Percentiles rank a stretch among this genome's conserved stretches.
These are phyloP conservation scores for Phenganax stokvisi DNA, from an alignment of 92 coral and sea anemone species.

Conservation along the genomic window DNA sequence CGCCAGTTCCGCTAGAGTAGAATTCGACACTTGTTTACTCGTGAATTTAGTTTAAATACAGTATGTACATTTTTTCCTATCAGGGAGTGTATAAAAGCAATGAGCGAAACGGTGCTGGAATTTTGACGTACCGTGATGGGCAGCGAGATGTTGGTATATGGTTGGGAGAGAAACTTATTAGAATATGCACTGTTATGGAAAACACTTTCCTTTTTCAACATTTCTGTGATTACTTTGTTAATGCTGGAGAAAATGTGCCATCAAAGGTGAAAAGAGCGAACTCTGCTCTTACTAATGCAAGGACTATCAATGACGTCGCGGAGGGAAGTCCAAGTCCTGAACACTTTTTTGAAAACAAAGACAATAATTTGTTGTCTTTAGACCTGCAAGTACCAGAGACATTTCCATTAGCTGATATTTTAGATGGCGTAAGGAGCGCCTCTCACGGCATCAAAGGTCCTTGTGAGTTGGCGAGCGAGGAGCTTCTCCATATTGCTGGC, in stretches of 20 bases:
- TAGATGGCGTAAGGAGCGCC: conserved; percentile 74
- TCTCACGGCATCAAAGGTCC: conserved; percentile 68
- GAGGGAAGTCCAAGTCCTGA: conserved; percentile 41
- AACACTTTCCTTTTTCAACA: conserved; percentile 94
- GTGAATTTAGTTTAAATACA: no score
- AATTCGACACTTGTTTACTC: no score
- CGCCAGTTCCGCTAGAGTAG: no score
- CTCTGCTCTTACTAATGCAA: conserved; percentile 66
- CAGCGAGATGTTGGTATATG: conserved; percentile 89
- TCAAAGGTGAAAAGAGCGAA: conserved; percentile 82
- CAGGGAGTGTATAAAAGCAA: conserved; percentile 79
- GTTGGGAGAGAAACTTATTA: conserved; percentile 79
- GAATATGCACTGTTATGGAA: conserved; percentile 96
- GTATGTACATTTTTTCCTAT: background rate
- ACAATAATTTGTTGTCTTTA: conserved; percentile 24
- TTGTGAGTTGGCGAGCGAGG: conserved; percentile 60
- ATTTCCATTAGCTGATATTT: conserved; percentile 78
- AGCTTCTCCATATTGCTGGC: conserved; percentile 54
- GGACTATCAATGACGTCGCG: conserved; percentile 49
- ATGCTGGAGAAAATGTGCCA: conserved; percentile 86
- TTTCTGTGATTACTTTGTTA: conserved; percentile 87
- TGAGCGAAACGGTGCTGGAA: conserved; percentile 84
- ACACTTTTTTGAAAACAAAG: conserved; percentile 30
- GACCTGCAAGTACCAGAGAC: conserved; percentile 53
- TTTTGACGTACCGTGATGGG: conserved; percentile 64